These are phyloP conservation scores for Taurulus bubalis DNA, from an alignment of 2,113 vertebrate genomes.

Conservation along the genomic window DNA sequence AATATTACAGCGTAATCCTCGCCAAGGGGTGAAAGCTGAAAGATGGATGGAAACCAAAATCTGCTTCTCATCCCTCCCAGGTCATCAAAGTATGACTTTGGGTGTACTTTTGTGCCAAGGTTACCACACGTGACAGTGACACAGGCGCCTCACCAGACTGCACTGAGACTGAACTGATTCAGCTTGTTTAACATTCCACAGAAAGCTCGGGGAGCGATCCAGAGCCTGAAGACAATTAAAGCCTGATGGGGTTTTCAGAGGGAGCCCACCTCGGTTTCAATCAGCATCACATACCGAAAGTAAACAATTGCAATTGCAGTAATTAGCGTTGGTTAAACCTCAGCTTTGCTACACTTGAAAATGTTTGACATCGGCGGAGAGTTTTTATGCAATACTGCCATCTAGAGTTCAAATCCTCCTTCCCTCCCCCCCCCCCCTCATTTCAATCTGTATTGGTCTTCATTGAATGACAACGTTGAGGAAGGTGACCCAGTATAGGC, in stretches of 20 bases:
- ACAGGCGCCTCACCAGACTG: slow-evolving; percentile 10
- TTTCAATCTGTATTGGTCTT: neutral
- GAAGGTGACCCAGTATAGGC: neutral
- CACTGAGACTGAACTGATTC: slow-evolving; percentile 18
- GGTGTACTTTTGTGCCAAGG: slow-evolving; percentile 25
- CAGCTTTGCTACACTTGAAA: slow-evolving; percentile 39
- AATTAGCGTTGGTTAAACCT: slow-evolving; percentile 60
- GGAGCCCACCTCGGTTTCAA: slow-evolving; percentile 49
- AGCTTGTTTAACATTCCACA: slow-evolving; percentile 54
- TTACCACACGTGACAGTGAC: slow-evolving; percentile 36
- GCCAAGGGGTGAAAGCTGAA: slow-evolving; percentile 22
- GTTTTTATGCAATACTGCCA: slow-evolving; percentile 56
- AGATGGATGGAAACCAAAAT: slow-evolving; percentile 38
- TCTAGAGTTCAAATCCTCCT: slow-evolving; percentile 47
- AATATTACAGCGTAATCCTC: slow-evolving; percentile 30
- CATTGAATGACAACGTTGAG: neutral
- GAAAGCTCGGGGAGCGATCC: slow-evolving; percentile 26
- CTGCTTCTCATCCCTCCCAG: neutral
- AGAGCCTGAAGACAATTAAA: slow-evolving; percentile 42
- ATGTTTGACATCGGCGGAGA: slow-evolving; percentile 1
- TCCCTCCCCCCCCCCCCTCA: neutral
- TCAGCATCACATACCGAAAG: slow-evolving; percentile 54
- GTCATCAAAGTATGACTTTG: slow-evolving; percentile 10
- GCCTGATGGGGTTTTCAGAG: slow-evolving; percentile 45
- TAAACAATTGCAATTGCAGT: slow-evolving; percentile 62